phyloP scores from a whole-genome alignment of 37 sponge, comb jelly and placozoan species.

The Agelas oroides region DNA sequence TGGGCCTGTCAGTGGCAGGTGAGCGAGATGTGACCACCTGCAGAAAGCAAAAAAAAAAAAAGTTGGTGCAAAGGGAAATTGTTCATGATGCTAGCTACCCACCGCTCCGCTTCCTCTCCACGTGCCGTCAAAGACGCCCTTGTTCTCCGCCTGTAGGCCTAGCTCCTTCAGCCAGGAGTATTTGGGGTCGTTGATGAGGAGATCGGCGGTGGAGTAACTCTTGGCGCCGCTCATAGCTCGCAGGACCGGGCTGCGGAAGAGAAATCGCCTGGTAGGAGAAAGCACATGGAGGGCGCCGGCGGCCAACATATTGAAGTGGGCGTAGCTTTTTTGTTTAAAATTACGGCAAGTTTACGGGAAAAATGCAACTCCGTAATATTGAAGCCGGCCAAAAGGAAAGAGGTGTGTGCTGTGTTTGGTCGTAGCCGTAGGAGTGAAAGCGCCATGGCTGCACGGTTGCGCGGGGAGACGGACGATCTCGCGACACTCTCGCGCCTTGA shows the following conservation, averaged over 20 bases:
- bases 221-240: slow-evolving; percentile 48
- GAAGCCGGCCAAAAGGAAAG: too few species aligned
- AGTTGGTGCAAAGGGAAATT: too few species aligned
- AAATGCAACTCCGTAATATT: too few species aligned
- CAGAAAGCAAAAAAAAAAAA: neutral
- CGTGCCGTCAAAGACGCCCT: slow-evolving; percentile 91
- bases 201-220: slow-evolving; percentile 9
- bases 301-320: too few species aligned
- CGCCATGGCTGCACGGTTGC: neutral
- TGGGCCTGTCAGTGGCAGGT: slow-evolving; percentile 74
- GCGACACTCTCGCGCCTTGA: slow-evolving; percentile 68
- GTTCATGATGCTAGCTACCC: too few species aligned
- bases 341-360: too few species aligned
- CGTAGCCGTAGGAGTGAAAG: too few species aligned
- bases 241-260: too few species aligned
- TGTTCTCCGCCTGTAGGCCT: slow-evolving; percentile 82
- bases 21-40: slow-evolving; percentile 80
- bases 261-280: too few species aligned
- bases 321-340: too few species aligned
- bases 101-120: slow-evolving; percentile 91
- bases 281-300: too few species aligned
- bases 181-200: slow-evolving; percentile 87
- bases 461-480: slow-evolving; percentile 75
- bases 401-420: too few species aligned
- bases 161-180: slow-evolving; percentile 88